Evolutionary conservation across 2,113 vertebrate species (phyloP), one percentile per base, ranked within the genome.

Genomic region (Orthochromis indermauri): DNA sequence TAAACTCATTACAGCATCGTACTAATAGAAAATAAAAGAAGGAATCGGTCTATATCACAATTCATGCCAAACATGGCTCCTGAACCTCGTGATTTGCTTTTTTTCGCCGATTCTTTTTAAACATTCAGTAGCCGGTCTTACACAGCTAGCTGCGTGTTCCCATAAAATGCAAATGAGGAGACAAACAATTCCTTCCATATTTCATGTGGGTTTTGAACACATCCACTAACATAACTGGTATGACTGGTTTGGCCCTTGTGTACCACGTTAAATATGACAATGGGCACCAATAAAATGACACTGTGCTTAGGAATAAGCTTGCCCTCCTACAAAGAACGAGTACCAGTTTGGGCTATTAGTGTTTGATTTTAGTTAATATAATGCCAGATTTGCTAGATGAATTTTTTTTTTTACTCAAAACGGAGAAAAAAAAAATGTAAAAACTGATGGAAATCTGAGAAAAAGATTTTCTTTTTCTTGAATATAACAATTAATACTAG

Each of bases 401-500:
- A 57, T n/a, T 68, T 13, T 13, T 7, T 54, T 66, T 12, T 61
- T 61, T 4, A 37, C 33, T 68, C 11, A 68, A 68, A 68, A 37
- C 0, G 0, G 33, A 21, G 3, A 1, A 3, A 37, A 16, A 16
- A 28, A 8, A 66, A 63, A 6, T 0, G 10, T 8, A 68, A 68
- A 68, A 68, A 21, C 63, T 40, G 11, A 68, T 40, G 35, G 11
- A 68, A 68, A 40, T 40, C 17, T 40, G 33, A 4, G 33, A 21
- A 37, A 66, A 66, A 4, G 19, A 35, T 0, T 0, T 7, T 5
- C 2, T 35, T 66, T 66, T 66, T 37, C 33, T 21, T 37, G 1
- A 66, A 13, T 37, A 37, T 66, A 13, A 37, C 33, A 37, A 37
- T n/a, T 66, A n/a, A 66, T 66, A 66, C 33, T 37, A 66, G 19